Evolutionary conservation across 1,140 invertebrate genomes (phyloP), one percentile per base, ranked within the genome.

Genomic region (Watersipora subatra): DNA sequence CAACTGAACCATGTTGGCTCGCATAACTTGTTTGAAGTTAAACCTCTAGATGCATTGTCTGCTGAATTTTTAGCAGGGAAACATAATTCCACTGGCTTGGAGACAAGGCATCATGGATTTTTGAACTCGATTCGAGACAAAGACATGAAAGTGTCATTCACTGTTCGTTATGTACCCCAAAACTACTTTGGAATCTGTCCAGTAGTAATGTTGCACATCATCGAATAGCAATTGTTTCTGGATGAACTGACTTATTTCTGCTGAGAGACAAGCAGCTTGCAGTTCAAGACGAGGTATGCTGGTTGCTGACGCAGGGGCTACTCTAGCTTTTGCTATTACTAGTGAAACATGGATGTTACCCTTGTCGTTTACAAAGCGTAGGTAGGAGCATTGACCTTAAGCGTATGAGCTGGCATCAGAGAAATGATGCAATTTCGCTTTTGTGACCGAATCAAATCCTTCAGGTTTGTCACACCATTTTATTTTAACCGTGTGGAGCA

Each of bases 241-340:
- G 3, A 59, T 17, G 12, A 7, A 22, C 56, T 3, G 65, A 28
- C n/a, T 30, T 29, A 7, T 30, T 56, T n/a, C n/a, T n/a, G n/a
- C n/a, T 28, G 66, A 58, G 2, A 65, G 20, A 3, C 64, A 26
- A 17, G 68, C 70, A 65, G 29, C 30, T 46, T 34, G 55, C 57
- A 61, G 64, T 46, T 71, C 70, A 19, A 70, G 58, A 15, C 63
- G 24, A 0, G 70, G 70, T 27, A 71, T 66, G 2, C 30, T 66
- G 24, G 67, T 26, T 2, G 20, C 26, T 25, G 62, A 63, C 17
- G 57, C 20, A 0, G 69, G 68, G 1, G 66, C 29, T 2, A 71
- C 64, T 25, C 66, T 29, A 7, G 70, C 64, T 57, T 71, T 72
- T n/a, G 63, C 64, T 0, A 65, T 57, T 1, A 70, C 30, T 27